These are phyloP conservation scores for Aleiodes leptofemur DNA, from an alignment of 2,888 invertebrate genomes.

Conservation along the genomic window DNA sequence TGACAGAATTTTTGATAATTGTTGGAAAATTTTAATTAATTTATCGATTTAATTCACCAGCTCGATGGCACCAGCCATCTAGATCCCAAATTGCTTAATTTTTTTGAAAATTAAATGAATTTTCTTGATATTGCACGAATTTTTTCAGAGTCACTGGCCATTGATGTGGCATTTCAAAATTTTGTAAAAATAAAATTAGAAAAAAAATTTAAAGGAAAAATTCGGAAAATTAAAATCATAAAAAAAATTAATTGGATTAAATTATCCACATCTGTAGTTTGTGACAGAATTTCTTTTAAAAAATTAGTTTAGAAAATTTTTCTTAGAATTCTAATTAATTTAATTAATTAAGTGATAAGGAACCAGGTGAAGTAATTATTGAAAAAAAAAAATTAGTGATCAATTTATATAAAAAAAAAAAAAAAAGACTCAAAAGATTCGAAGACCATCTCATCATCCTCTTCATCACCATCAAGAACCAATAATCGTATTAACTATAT, in stretches of 20 bases:
- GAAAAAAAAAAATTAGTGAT: neutral
- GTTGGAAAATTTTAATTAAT: neutral
- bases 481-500: neutral
- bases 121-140: conserved; percentile 18
- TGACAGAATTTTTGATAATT: neutral
- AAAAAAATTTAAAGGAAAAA: neutral
- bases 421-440: neutral
- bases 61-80: conserved; percentile 7
- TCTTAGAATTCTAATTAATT: conserved; percentile 38
- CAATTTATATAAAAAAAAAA: neutral
- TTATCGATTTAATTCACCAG: neutral
- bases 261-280: conserved; percentile 2
- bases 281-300: conserved; percentile 41
- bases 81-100: conserved; percentile 4
- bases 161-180: conserved; percentile 9
- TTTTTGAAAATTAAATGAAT: neutral
- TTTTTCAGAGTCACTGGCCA: neutral
- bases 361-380: conserved; percentile 30
- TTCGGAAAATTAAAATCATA: neutral
- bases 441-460: conserved; percentile 26
- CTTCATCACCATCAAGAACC: conserved; percentile 14
- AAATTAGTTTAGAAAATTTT: conserved; percentile 38
- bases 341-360: neutral
- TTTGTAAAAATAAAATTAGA: neutral
- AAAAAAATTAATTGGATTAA: neutral